Evolutionary conservation across 2,888 invertebrate genomes (phyloP).

Genomic region (Rhopalosiphum nymphaeae): DNA sequence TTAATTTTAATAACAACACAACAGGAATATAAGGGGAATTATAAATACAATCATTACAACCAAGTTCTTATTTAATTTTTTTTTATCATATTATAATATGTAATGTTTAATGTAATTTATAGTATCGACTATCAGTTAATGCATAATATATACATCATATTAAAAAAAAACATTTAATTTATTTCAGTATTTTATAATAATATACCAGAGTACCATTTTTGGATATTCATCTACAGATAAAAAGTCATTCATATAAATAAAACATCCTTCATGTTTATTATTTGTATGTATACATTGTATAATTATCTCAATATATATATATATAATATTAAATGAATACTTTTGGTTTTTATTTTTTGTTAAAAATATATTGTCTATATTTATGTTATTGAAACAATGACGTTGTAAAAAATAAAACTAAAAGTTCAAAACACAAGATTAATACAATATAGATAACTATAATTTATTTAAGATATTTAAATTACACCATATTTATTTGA

Average conservation of each 20-base stretch:
- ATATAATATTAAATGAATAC: not conserved
- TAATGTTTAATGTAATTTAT: not conserved
- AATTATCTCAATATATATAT: not conserved
- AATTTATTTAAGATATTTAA: not conserved
- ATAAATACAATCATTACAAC: not conserved
- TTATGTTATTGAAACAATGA: not conserved
- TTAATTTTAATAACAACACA: not conserved
- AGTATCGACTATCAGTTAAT: not conserved
- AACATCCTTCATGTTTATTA: no score
- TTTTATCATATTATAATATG: not conserved
- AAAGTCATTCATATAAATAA: no score
- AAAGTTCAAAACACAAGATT: not conserved
- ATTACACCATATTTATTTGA: not conserved
- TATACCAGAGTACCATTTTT: no score
- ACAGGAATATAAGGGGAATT: not conserved
- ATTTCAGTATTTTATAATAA: no score
- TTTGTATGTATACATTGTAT: no score
- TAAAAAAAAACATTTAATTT: no score
- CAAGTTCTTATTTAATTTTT: not conserved
- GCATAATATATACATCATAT: not conserved
- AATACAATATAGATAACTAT: no score
- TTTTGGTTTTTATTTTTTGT: not conserved
- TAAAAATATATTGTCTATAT: not conserved
- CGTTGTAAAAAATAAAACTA: not conserved
- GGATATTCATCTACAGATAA: no score